phyloP scores from a whole-genome alignment of 1,140 invertebrate species.

The Lamellibrachia luymesi region DNA sequence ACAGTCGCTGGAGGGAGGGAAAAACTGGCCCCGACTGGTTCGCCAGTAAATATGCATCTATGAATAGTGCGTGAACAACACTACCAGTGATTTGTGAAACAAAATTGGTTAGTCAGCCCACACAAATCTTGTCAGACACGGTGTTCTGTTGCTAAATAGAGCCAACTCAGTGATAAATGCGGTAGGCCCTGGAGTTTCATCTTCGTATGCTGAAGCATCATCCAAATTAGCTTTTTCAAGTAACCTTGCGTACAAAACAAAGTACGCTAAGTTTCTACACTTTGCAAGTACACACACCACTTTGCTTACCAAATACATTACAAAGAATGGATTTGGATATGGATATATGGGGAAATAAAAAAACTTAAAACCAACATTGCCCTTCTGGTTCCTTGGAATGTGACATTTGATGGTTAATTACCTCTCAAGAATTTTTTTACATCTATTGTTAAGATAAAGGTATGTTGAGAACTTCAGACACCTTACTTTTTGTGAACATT shows the following conservation, averaged over 20 bases:
- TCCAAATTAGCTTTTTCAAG: not conserved
- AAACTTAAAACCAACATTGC: too few relatives aligned
- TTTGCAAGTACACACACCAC: not conserved
- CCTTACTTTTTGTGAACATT: too few relatives aligned
- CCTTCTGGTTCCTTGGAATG: too few relatives aligned
- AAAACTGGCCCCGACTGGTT: slow-evolving; percentile 12
- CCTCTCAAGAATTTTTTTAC: too few relatives aligned
- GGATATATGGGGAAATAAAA: too few relatives aligned
- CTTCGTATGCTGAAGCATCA: not conserved
- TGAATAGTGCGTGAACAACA: not conserved
- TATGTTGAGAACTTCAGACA: too few relatives aligned
- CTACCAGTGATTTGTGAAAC: not conserved
- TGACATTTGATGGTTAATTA: too few relatives aligned
- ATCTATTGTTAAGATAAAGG: too few relatives aligned
- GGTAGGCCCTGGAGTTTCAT: not conserved
- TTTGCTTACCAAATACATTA: not conserved
- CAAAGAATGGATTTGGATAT: not conserved
- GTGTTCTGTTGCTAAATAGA: not conserved
- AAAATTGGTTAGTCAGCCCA: not conserved
- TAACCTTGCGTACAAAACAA: not conserved
- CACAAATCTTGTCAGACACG: not conserved
- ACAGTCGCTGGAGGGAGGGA: not conserved
- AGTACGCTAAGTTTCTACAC: not conserved
- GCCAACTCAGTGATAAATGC: not conserved
- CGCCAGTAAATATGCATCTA: not conserved